Base-by-base conservation (phyloP, 2,797 vertebrate species). In the Syndactyla subalaris region DNA sequence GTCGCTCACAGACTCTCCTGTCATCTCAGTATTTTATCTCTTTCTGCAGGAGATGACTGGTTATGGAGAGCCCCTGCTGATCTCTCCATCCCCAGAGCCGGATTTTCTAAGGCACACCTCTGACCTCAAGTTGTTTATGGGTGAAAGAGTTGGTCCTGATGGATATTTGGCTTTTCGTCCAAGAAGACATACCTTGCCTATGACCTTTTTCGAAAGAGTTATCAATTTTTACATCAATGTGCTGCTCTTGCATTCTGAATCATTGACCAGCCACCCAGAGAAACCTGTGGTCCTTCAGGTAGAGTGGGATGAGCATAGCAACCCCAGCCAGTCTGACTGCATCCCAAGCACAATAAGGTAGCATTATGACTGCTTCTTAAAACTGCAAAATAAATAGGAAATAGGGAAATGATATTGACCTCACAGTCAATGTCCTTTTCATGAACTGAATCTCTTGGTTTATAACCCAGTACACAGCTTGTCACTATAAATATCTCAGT, bases 371-470 rank as follows among this genome's bases (percentile, higher is more conserved):
- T 2, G 6, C 48, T 92, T 63, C 78, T 88, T 95, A 77, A 92
- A 95, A 92, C 55, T 57, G 39, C 29, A 94, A 96, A 94, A 73
- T 76, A 73, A 85, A 61, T 62, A 81, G 95, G 75, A 74, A 78
- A 72, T 54, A 71, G 9, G 61, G 92, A 96, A 96, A 87, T 92
- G 0, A 34, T 78, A 76, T 29, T 95, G 84, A 95, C 82, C 88
- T 82, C 81, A 85, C 58, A n/a, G 82, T 92, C 76, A 45, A 75
- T 72, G 78, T 74, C 38, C 78, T 79, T 96, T 92, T 95, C 88
- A 88, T 90, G 58, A 95, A 83, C 67, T 73, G 83, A 46, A 45
- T 58, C 29, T 91, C 63, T 74, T 95, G 59, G 81, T 92, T 97
- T 95, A 80, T 38, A 80, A 89, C 67, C 62, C 76, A 80, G 72